These are phyloP conservation scores for Isotomurus palustris DNA, from an alignment of 2,888 invertebrate species.

Conservation along the genomic window DNA sequence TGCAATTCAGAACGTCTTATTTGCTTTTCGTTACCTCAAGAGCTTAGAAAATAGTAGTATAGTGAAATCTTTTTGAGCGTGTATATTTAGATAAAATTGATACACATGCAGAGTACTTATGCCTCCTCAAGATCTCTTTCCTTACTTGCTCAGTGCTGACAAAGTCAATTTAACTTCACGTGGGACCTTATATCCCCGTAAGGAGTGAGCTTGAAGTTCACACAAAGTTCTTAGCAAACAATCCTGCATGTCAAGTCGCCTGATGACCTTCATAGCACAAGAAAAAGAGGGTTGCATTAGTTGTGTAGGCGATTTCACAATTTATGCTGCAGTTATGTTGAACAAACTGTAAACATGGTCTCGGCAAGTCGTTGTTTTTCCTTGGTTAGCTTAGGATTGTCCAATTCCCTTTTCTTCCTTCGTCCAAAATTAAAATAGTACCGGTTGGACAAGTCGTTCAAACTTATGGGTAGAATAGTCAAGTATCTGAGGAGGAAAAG, in stretches of 20 bases:
- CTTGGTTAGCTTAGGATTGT: constrained; percentile 23
- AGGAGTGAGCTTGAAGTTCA: constrained; percentile 39
- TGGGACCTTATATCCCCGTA: constrained; percentile 36
- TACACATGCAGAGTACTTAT: neutral
- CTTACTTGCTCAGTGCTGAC: constrained; percentile 42
- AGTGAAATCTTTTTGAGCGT: neutral
- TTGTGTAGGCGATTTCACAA: too few species aligned
- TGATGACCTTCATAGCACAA: constrained; percentile 31
- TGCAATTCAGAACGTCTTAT: too few species aligned
- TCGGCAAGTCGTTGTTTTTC: constrained; percentile 43
- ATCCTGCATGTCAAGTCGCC: constrained; percentile 44
- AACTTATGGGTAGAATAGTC: constrained; percentile 35
- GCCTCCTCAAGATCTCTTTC: neutral
- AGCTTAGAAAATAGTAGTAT: too few species aligned
- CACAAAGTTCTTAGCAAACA: constrained; percentile 41
- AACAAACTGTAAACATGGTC: constrained; percentile 42
- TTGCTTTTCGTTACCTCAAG: neutral
- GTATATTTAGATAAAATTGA: neutral
- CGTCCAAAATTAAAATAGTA: constrained; percentile 26
- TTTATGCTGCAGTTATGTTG: neutral
- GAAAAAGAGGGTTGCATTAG: neutral
- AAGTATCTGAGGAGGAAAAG: constrained; percentile 38
- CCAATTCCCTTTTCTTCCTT: constrained; percentile 25
- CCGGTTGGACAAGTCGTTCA: constrained; percentile 35
- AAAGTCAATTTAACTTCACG: constrained; percentile 41